Base-by-base conservation (phyloP, 2,113 vertebrate genomes). In the Lampris megalopsis region DNA sequence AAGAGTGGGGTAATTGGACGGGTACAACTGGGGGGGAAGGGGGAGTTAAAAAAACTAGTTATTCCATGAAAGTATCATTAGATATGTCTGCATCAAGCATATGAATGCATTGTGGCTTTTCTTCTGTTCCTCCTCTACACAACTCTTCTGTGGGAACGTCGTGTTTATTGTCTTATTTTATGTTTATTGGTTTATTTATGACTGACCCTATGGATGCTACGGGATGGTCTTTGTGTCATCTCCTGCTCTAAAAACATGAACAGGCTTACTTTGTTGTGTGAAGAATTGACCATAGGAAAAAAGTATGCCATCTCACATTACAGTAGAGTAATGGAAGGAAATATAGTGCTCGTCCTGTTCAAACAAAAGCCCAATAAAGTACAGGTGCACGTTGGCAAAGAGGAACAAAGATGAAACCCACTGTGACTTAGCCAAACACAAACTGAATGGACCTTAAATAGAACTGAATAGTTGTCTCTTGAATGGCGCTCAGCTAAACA, bases 331-430 rank as follows among this genome's bases (percentile, higher is more conserved):
- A 70, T 58, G 41, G 70, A 79, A 67, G 57, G 61, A 10, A 68
- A 45, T 49, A 71, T 75, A 79, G 71, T 68, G 40, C 68, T 8
- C 49, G 36, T 42, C 10, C 35, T 84, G 83, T 82, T 90, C 70
- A 89, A 90, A 89, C 79, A 87, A 82, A 72, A 42, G 43, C 61
- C 11, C 65, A 45, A 87, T 71, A 56, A 75, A 58, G 35, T 65
- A 81, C 85, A 92, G 86, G 87, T 93, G 83, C 70, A 79, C 82
- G 41, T 71, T 80, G 36, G 52, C 47, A 37, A 52, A 10, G 72
- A 35, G 60, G 59, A 76, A 88, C 62, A 89, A 80, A 74, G 68
- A 78, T 65, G 69, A 80, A 72, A 63, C 52, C 43, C 1, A 43
- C 1, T 59, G 41, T 54, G 50, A 63, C 68, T 68, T 24, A 64